phyloP scores from a whole-genome alignment of 2,888 invertebrate genomes.

The Masnerella sp. region DNA sequence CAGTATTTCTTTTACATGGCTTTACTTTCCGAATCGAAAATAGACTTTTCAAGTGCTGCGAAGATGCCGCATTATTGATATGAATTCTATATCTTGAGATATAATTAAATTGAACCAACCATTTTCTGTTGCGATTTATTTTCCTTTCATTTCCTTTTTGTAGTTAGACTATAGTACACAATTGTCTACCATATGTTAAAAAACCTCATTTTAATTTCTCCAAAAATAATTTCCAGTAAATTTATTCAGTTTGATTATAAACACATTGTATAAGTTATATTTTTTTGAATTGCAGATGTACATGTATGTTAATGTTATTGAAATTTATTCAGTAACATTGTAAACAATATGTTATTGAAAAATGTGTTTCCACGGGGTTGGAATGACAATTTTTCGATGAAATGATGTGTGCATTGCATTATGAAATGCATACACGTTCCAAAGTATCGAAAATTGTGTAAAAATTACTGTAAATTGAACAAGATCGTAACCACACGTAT shows the following conservation, averaged over 20 bases:
- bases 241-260: not conserved
- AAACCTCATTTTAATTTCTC: too few species aligned
- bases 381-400: slow-evolving; percentile 1
- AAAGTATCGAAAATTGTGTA: slow-evolving; percentile 12
- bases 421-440: not conserved
- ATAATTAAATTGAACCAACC: too few species aligned
- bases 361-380: not conserved
- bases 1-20: slow-evolving; percentile 19
- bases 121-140: too few species aligned
- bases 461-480: slow-evolving; percentile 21
- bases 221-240: too few species aligned
- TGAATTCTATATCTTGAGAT: too few species aligned
- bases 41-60: not conserved
- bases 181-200: too few species aligned
- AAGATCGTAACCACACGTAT: slow-evolving; percentile 16
- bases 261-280: not conserved
- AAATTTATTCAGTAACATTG: too few species aligned
- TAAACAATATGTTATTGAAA: slow-evolving; percentile 1
- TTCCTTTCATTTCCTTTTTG: too few species aligned
- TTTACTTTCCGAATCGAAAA: slow-evolving; percentile 9
- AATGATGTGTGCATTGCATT: slow-evolving; percentile 1
- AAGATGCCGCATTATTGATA: too few species aligned
- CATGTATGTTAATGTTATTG: too few species aligned
- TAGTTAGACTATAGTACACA: too few species aligned
- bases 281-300: not conserved